Percentiles rank a stretch among this genome's conserved stretches.
phyloP scores from a whole-genome alignment of 2,113 vertebrate species.

The Dasyurus viverrinus region DNA sequence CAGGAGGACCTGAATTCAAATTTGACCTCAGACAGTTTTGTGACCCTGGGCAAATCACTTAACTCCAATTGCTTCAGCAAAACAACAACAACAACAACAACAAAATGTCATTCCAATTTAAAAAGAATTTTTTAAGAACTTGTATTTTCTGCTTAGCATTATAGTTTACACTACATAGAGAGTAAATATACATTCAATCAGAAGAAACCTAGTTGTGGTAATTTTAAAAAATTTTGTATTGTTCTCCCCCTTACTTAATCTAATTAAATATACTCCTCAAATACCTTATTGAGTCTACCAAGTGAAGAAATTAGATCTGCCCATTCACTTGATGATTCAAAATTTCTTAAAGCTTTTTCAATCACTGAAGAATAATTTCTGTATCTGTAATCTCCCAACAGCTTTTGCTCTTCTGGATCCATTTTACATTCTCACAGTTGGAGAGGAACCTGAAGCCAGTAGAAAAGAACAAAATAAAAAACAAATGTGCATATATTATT shows the following conservation, averaged over 20 bases:
- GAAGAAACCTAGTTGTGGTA: background rate
- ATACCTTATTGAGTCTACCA: constrained; percentile 98
- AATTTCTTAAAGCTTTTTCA: constrained; percentile 97
- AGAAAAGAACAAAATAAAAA: constrained; percentile 40
- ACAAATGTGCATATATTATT: background rate
- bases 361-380: constrained; percentile 93
- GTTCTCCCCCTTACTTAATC: rapidly evolving
- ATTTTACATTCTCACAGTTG: constrained; percentile 87
- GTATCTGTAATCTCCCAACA: constrained; percentile 95
- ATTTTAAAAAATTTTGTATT: constrained; percentile 1
- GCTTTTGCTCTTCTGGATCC: constrained; percentile 95
- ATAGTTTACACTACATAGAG: background rate
- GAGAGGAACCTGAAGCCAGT: constrained; percentile 52
- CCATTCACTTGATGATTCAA: constrained; percentile 98
- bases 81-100: background rate
- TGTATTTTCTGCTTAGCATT: too few relatives aligned
- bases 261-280: background rate
- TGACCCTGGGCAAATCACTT: too few relatives aligned
- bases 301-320: constrained; percentile 98
- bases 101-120: background rate
- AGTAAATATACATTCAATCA: background rate
- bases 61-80: too few relatives aligned
- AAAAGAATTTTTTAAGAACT: background rate
- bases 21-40: too few relatives aligned
- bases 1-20: too few relatives aligned